These are phyloP conservation scores for Neotoma lepida DNA, from an alignment of 2,113 vertebrate genomes.

Conservation along the genomic window DNA sequence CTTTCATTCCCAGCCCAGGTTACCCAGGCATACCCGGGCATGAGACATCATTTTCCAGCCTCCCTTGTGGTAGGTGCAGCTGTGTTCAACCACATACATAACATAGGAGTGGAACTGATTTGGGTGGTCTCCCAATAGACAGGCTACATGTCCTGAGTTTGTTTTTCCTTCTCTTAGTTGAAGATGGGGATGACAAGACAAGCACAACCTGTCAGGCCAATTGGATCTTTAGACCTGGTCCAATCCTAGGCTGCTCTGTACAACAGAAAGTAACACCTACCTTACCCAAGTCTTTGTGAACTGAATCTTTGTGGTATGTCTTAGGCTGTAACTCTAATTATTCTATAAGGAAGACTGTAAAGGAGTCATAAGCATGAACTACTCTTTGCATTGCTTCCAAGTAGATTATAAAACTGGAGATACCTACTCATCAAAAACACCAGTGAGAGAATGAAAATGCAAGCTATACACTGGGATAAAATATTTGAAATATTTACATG, in stretches of 20 bases:
- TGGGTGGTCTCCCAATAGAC: neutral
- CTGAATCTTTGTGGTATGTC: neutral
- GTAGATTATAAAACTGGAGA: constrained; percentile 17
- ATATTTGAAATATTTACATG: neutral
- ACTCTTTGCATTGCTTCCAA: neutral
- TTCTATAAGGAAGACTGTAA: neutral
- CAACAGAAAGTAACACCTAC: neutral
- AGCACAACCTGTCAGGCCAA: neutral
- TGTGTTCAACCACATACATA: no score
- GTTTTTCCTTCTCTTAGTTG: neutral
- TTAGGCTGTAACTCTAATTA: neutral
- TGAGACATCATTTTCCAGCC: neutral
- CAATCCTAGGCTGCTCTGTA: neutral
- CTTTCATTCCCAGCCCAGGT: neutral
- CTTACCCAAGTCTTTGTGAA: neutral
- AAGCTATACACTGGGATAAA: neutral
- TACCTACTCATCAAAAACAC: neutral
- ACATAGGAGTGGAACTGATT: neutral
- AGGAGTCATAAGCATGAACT: neutral
- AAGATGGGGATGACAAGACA: neutral
- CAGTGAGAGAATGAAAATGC: neutral
- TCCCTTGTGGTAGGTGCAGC: neutral
- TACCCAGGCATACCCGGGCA: fast-evolving
- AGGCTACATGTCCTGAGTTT: neutral
- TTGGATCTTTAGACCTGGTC: neutral